Base-by-base conservation (phyloP, 2,797 vertebrate genomes). In the Brachyalestes nurse region DNA sequence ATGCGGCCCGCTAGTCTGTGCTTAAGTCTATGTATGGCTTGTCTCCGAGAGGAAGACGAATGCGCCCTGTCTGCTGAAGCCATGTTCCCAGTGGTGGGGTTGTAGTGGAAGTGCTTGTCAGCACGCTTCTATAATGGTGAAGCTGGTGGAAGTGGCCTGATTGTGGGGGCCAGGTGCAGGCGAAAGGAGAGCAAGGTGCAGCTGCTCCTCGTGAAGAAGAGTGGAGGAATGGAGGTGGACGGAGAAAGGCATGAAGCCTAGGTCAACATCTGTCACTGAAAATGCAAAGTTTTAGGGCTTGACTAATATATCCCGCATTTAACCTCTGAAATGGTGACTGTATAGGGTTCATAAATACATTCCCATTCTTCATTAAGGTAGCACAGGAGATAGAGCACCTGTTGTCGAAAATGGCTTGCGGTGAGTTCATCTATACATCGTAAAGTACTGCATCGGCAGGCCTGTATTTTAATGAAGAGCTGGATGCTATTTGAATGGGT, bases 91-190 rank as follows among this genome's bases (percentile, higher is more conserved):
- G 82, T 78, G 79, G 77, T 73, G 79, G 77, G 19, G 74, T 62
- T 77, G 82, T 49, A 80, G 77, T 72, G 76, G 83, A 85, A 82
- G 72, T 78, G 71, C 55, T 73, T 75, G 77, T 87, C 86, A 87
- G 84, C 86, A 87, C 83, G 75, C 88, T 83, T 82, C 90, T 91
- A 88, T 87, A 87, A 89, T 83, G 84, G 85, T 78, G 75, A 90
- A 86, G 88, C 72, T 86, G 88, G 87, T 89, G 87, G 84, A 86
- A 79, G 87, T 92, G 91, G 91, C 92, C 92, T 88, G 91, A 89
- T 92, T 93, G 86, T 85, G 71, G 75, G 82, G 38, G 57, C 70
- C 86, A 87, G 83, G 83, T 85, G 86, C 69, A 69, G 71, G 73
- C 49, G 5, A 61, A 61, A 47, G 28, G 69, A 74, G 77, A 73